These are phyloP conservation scores for Ptychochromis oligacanthus DNA, from an alignment of 2,113 vertebrate species.

Conservation along the genomic window DNA sequence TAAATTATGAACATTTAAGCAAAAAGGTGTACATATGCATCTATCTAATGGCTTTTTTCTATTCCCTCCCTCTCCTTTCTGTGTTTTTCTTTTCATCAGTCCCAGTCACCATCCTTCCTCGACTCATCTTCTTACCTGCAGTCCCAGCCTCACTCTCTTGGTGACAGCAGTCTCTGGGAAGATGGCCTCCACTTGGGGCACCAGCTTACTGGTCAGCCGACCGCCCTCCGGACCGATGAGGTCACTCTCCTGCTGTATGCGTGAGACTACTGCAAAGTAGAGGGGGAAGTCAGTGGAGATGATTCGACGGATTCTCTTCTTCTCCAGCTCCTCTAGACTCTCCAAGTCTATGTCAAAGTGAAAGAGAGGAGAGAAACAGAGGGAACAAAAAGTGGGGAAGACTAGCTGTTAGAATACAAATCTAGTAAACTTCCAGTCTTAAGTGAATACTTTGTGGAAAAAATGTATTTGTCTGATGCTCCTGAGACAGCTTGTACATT, in stretches of 20 bases:
- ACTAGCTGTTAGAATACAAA: neutral
- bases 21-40: neutral
- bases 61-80: no score
- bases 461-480: neutral
- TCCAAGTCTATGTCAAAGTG: constrained; percentile 84
- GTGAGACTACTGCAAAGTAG: constrained; percentile 96
- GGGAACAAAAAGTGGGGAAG: neutral
- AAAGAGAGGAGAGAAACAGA: neutral
- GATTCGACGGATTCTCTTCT: constrained; percentile 93
- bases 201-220: constrained; percentile 86
- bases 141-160: constrained; percentile 91
- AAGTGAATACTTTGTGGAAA: neutral
- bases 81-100: no score
- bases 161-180: constrained; percentile 94
- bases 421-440: neutral
- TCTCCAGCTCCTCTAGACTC: constrained; percentile 92
- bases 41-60: no score
- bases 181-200: constrained; percentile 92
- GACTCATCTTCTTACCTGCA: constrained; percentile 85
- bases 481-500: neutral
- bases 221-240: constrained; percentile 93
- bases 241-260: constrained; percentile 95
- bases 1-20: neutral
- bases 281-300: constrained; percentile 96
- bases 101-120: no score